Conservation (phyloP, 23 tunicate genomes). For the Ascidia mentula region DNA sequence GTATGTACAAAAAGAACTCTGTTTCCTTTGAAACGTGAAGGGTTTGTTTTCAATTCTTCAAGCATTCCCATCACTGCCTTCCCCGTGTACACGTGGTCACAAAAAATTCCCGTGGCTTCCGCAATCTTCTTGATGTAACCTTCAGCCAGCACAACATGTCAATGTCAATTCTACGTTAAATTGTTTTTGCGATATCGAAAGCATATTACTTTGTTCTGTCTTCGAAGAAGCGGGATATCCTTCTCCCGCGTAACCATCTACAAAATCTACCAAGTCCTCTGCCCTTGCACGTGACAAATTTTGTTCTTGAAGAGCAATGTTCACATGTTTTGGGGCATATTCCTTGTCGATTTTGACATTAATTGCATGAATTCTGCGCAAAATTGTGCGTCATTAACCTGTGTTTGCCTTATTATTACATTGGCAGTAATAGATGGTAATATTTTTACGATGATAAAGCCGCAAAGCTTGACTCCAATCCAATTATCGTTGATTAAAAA, state of each 20-base stretch:
- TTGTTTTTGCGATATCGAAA: too few species aligned
- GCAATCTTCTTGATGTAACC: too few species aligned
- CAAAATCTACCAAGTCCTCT: slow-evolving; percentile 79
- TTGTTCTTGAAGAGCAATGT: slow-evolving; percentile 46
- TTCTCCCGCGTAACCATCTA: slow-evolving; percentile 92
- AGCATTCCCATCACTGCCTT: slow-evolving; percentile 76
- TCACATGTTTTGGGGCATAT: slow-evolving; percentile 74
- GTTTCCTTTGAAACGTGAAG: slow-evolving; percentile 70
- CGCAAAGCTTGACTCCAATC: background rate
- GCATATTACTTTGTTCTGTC: too few species aligned
- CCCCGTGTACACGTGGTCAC: slow-evolving; percentile 93
- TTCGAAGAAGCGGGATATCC: too few species aligned
- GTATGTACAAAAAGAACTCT: slow-evolving; percentile 82
- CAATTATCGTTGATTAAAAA: too few species aligned
- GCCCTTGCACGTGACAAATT: slow-evolving; percentile 31
- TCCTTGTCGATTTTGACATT: slow-evolving; percentile 61
- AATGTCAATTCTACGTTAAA: too few species aligned
- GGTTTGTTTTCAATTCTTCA: slow-evolving; percentile 58
- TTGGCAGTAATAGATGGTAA: background rate
- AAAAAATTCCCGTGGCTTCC: slow-evolving; percentile 72
- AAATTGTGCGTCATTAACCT: background rate
- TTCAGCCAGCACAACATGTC: too few species aligned
- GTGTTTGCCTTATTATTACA: too few species aligned
- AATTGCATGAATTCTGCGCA: slow-evolving; percentile 72
- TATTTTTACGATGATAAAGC: background rate